Base-by-base conservation (phyloP, 2,113 vertebrate species). In the Prionailurus bengalensis region DNA sequence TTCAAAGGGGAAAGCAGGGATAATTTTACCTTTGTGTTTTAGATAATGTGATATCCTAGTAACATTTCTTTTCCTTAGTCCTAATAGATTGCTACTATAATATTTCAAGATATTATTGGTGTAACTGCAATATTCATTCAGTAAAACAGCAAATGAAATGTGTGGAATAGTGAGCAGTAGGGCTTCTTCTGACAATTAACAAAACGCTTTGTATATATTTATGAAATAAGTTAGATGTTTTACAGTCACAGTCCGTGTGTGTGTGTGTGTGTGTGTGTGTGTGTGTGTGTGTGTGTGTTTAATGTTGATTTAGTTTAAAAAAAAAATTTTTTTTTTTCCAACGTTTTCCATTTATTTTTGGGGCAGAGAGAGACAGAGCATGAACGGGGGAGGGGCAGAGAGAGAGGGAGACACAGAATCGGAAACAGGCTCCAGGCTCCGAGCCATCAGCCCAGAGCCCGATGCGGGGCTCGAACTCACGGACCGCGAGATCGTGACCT, bases 21-120 rank as follows among this genome's bases (percentile, higher is more conserved):
- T 71, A 73, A 66, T 90, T 78, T 96, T 78, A 76, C n/a, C 86
- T 93, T 78, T 61, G 79, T 87, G 48, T 86, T 97, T 85, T 76
- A 65, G 76, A 66, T 74, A 87, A 31, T 31, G 5, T 48, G 66
- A 79, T 87, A 87, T 21, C 5, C n/a, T 82, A 73, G 23, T 48
- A 61, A 66, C 3, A 33, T 81, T 92, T 27, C 53, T n/a, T 31
- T 13, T 16, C 74, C 42, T 27, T 48, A 78, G 74, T 48, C 45
- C 21, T 95, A 45, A 76, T 94, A 48, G 31, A 48, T 10, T 66
- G 17, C 45, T 80, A 16, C n/a, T 87, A 13, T 74, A 51, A 27
- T 70, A 63, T 70, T 86, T 84, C 13, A 95, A 73, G 15, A 27
- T 90, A 73, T 82, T 94, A 42, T 42, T 79, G 74, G 76, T 79